Evolutionary conservation across 2,888 invertebrate species (phyloP).

Genomic region (Andrena praecox): DNA sequence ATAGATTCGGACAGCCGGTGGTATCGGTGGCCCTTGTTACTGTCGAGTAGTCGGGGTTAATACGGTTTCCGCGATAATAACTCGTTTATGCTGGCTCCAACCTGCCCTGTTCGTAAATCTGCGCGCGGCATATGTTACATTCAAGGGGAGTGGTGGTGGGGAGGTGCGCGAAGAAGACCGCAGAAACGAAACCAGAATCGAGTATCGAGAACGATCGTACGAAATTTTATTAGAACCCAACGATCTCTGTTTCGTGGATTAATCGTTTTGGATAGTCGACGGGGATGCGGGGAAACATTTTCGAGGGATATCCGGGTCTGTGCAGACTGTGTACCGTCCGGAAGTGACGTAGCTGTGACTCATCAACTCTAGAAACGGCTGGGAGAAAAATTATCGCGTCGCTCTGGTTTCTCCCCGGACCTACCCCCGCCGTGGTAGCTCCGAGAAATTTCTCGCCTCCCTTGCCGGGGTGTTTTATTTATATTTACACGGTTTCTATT

Average conservation of each 20-base stretch:
- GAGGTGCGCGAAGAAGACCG: constrained; percentile 16
- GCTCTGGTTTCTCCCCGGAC: constrained; percentile 9
- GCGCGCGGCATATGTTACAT: constrained; percentile 36
- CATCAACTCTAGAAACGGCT: constrained; percentile 13
- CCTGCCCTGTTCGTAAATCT: constrained; percentile 46
- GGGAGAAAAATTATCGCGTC: constrained; percentile 21
- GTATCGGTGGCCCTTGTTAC: constrained; percentile 49
- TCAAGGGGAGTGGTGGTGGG: not conserved
- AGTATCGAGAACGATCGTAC: constrained; percentile 12
- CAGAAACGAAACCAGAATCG: constrained; percentile 26
- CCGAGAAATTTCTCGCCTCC: not conserved
- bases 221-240: constrained; percentile 22
- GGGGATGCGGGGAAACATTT: not conserved
- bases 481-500: too few relatives aligned
- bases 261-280: not conserved
- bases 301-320: not conserved
- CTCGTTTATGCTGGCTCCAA: constrained; percentile 55
- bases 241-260: not conserved
- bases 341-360: constrained; percentile 9
- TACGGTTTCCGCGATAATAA: constrained; percentile 61
- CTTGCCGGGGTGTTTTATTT: too few relatives aligned
- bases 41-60: constrained; percentile 55
- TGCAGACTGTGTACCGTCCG: not conserved
- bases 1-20: constrained; percentile 38
- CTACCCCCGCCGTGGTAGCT: not conserved